These are phyloP conservation scores for Cotesia congregata DNA, from an alignment of 2,888 invertebrate species.

Conservation along the genomic window DNA sequence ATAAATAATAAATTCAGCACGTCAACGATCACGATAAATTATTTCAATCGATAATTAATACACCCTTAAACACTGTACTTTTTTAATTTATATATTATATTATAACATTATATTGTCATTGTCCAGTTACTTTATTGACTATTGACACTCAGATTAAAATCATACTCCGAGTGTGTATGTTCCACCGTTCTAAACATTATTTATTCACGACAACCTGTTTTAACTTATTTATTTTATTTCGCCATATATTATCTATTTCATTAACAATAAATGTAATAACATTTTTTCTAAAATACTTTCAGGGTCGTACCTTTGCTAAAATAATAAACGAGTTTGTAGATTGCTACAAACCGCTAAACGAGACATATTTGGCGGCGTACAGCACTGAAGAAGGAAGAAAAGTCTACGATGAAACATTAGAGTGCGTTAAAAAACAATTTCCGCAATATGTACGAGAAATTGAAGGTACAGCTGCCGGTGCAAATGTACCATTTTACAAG, in stretches of 20 bases:
- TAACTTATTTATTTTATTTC: background rate
- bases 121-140: slow-evolving; percentile 2
- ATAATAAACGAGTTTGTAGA: slow-evolving; percentile 81
- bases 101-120: background rate
- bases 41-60: background rate
- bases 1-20: background rate
- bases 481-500: slow-evolving; percentile 86
- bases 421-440: slow-evolving; percentile 78
- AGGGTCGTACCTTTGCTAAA: slow-evolving; percentile 85
- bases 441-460: slow-evolving; percentile 88
- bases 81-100: background rate
- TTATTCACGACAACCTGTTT: slow-evolving; percentile 20
- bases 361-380: slow-evolving; percentile 80
- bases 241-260: background rate
- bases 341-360: slow-evolving; percentile 75
- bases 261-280: background rate
- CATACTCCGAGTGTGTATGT: background rate
- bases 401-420: slow-evolving; percentile 83
- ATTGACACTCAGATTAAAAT: slow-evolving; percentile 13
- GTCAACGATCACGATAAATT: background rate
- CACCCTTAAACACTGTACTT: background rate
- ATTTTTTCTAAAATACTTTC: slow-evolving; percentile 53
- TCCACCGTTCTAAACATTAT: slow-evolving; percentile 19
- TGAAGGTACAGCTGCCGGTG: slow-evolving; percentile 88
- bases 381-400: slow-evolving; percentile 78